Conservation (phyloP, 2,888 invertebrate species). For the Cactoblastis cactorum region DNA sequence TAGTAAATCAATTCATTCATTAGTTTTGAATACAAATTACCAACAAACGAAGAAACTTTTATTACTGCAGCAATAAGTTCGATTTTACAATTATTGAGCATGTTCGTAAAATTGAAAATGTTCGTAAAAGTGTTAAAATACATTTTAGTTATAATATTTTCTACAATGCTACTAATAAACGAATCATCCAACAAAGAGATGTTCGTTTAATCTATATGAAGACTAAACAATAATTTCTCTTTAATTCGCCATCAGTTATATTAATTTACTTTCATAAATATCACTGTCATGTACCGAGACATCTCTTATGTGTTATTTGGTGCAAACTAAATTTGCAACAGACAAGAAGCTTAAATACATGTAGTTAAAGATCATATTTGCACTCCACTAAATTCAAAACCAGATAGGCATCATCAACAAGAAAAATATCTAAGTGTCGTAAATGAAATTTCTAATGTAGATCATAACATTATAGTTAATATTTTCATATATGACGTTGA, state of each 20-base stretch:
- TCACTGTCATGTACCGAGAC: slow-evolving; percentile 25
- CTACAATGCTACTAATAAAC: slow-evolving; percentile 11
- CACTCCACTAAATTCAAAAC: background rate
- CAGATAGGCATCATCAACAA: background rate
- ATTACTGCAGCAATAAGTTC: no score
- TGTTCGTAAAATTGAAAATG: no score
- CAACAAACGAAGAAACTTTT: no score
- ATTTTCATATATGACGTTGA: background rate
- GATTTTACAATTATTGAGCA: no score
- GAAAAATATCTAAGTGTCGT: background rate
- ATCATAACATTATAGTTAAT: background rate
- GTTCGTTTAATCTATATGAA: slow-evolving; percentile 27
- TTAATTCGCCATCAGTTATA: slow-evolving; percentile 33
- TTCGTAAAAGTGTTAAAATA: background rate
- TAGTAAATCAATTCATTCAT: no score
- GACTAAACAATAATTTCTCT: slow-evolving; percentile 27
- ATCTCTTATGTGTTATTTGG: slow-evolving; percentile 20
- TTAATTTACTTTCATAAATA: slow-evolving; percentile 33
- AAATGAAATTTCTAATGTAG: background rate
- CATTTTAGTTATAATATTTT: slow-evolving; percentile 17
- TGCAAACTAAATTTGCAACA: slow-evolving; percentile 12
- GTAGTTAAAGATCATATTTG: slow-evolving; percentile 13
- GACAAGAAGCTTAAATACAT: slow-evolving; percentile 11
- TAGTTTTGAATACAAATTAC: no score
- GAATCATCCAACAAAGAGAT: slow-evolving; percentile 21